phyloP scores from a whole-genome alignment of 1,140 invertebrate genomes.

The Wasmannia auropunctata region DNA sequence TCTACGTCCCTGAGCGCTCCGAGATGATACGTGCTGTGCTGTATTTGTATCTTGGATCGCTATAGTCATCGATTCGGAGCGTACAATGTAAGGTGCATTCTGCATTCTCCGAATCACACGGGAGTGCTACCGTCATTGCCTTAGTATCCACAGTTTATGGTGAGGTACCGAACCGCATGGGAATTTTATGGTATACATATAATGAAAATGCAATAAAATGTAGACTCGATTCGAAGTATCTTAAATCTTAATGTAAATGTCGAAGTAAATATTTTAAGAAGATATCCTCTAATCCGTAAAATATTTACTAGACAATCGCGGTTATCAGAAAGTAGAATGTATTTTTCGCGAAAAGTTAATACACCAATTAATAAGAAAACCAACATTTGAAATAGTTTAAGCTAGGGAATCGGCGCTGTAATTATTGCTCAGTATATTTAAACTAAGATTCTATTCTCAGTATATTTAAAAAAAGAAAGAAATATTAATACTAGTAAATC shows the following conservation, averaged over 20 bases:
- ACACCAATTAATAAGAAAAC: too few species aligned
- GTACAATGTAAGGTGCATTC: slow-evolving; percentile 30
- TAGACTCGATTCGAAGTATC: not conserved
- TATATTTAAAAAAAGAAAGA: too few species aligned
- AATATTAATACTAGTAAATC: too few species aligned
- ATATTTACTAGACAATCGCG: not conserved
- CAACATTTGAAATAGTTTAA: too few species aligned
- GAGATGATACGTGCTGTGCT: slow-evolving; percentile 36
- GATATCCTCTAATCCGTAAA: not conserved
- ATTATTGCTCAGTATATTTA: too few species aligned
- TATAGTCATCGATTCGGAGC: slow-evolving; percentile 33
- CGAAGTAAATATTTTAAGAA: not conserved
- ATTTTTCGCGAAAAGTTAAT: not conserved
- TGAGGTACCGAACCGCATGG: not conserved
- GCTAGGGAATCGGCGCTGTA: too few species aligned
- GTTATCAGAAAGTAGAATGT: not conserved
- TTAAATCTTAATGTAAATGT: not conserved
- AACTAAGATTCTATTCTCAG: too few species aligned
- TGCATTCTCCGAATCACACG: slow-evolving; percentile 25
- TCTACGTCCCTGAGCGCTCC: slow-evolving; percentile 30
- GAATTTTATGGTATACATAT: slow-evolving; percentile 29
- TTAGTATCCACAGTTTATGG: slow-evolving; percentile 20
- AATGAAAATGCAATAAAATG: not conserved
- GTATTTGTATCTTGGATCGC: slow-evolving; percentile 52
- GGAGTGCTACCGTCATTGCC: slow-evolving; percentile 41